Conservation (phyloP, 2,113 vertebrate species). For the Nothoprocta pentlandii region DNA sequence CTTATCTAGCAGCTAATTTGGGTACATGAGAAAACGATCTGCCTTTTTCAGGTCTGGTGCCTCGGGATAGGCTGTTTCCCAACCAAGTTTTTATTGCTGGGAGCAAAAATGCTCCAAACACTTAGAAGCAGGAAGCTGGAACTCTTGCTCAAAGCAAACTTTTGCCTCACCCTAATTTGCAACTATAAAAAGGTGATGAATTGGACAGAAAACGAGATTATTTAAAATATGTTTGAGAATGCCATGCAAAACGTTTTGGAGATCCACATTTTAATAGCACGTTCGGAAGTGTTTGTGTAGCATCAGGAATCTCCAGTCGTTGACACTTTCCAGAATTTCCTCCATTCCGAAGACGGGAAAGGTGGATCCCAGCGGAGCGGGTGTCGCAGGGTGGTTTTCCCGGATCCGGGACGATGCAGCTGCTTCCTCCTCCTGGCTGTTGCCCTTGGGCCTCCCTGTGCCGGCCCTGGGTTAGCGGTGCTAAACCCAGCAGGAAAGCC, state of each 20-base stretch:
- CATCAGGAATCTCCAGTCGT: not conserved
- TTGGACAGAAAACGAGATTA: not conserved
- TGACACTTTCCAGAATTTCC: not conserved
- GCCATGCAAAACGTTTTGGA: not conserved
- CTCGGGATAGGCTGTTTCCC: constrained; percentile 17
- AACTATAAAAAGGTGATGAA: not conserved
- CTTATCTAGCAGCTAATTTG: not conserved
- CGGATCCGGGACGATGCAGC: not conserved
- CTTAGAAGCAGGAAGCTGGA: not conserved
- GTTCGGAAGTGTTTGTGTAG: not conserved
- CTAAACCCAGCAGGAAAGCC: no score
- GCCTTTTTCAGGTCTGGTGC: not conserved
- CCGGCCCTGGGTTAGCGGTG: no score
- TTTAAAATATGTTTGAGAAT: not conserved
- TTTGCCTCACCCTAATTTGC: not conserved
- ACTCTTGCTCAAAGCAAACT: not conserved
- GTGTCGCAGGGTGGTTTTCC: no score
- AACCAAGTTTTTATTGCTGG: not conserved
- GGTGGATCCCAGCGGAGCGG: not conserved
- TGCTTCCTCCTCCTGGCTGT: not conserved
- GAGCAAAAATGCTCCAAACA: not conserved
- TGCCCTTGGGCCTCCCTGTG: no score
- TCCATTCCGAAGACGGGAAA: not conserved
- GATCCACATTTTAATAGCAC: not conserved
- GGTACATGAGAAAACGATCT: constrained; percentile 26